A percentile compares a stretch with the other conserved stretches of the same genome.
These are phyloP conservation scores for Galleria mellonella DNA, from an alignment of 1,140 invertebrate genomes.

Conservation along the genomic window DNA sequence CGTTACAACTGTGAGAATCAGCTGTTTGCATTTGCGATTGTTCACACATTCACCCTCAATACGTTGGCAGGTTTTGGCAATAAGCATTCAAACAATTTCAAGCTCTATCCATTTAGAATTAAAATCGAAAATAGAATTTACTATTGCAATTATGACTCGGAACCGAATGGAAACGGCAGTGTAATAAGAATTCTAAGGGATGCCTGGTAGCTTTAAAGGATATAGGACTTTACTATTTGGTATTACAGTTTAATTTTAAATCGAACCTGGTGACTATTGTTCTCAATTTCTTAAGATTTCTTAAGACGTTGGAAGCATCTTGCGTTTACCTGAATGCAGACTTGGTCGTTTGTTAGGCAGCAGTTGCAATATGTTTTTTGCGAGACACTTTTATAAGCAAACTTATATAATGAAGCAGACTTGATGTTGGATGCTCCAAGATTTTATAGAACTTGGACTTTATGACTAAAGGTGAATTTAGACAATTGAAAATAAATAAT, in stretches of 20 bases:
- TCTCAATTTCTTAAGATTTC: constrained; percentile 45
- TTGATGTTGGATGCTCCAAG: neutral
- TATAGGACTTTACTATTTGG: constrained; percentile 15
- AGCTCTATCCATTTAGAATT: constrained; percentile 4
- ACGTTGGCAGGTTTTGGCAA: constrained; percentile 11
- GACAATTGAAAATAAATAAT: too few relatives aligned
- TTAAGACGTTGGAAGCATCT: constrained; percentile 57
- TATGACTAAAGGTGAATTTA: too few relatives aligned
- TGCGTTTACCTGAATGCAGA: constrained; percentile 52
- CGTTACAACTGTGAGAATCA: constrained; percentile 46
- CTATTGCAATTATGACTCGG: too few relatives aligned
- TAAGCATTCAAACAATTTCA: constrained; percentile 4
- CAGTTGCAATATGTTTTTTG: constrained; percentile 38
- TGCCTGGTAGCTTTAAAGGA: constrained; percentile 5
- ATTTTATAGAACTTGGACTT: too few relatives aligned
- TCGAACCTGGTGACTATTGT: constrained; percentile 8
- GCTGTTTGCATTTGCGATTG: constrained; percentile 37
- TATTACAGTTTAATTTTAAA: constrained; percentile 16
- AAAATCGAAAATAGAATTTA: neutral
- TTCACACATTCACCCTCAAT: constrained; percentile 23
- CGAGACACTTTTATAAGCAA: constrained; percentile 21
- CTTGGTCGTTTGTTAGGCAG: constrained; percentile 48
- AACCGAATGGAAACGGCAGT: too few relatives aligned
- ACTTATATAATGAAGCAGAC: constrained; percentile 1
- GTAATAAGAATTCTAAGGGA: too few relatives aligned